phyloP scores from a whole-genome alignment of 2,113 vertebrate species.

The rabbit (Oryctolagus cuniculus) region DNA sequence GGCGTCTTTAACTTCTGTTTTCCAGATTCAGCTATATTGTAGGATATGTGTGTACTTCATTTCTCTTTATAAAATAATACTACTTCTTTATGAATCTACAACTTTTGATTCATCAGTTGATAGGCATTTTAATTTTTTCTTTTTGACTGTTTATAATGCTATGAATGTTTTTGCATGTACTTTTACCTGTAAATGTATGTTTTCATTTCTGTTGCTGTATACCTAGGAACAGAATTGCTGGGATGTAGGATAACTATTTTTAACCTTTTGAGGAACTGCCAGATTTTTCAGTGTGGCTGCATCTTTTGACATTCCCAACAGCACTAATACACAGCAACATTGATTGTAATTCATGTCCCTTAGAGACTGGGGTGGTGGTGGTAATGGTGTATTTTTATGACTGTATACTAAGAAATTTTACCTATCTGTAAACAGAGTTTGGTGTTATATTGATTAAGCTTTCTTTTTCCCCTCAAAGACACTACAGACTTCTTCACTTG shows the following conservation, averaged over 20 bases:
- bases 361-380: neutral
- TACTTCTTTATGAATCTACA: neutral
- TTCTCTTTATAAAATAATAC: neutral
- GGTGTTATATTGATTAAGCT: neutral
- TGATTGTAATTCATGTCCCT: slow-evolving; percentile 40
- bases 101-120: neutral
- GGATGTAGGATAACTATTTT: neutral
- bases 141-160: neutral
- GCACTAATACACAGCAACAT: neutral
- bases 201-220: slow-evolving; percentile 6
- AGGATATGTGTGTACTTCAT: neutral
- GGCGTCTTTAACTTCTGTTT: slow-evolving; percentile 20
- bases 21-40: neutral
- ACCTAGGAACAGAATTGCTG: neutral
- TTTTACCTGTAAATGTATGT: neutral
- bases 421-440: neutral
- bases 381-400: slow-evolving; percentile 18
- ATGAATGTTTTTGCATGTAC: neutral
- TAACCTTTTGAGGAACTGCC: slow-evolving; percentile 9
- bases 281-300: neutral
- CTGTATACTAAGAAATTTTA: slow-evolving; percentile 27
- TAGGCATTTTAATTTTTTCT: neutral
- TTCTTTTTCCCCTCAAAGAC: neutral
- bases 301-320: neutral
- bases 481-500: slow-evolving; percentile 18